These are phyloP conservation scores for Glyphotaelius pellucidus DNA, from an alignment of 2,888 invertebrate genomes.

Conservation along the genomic window DNA sequence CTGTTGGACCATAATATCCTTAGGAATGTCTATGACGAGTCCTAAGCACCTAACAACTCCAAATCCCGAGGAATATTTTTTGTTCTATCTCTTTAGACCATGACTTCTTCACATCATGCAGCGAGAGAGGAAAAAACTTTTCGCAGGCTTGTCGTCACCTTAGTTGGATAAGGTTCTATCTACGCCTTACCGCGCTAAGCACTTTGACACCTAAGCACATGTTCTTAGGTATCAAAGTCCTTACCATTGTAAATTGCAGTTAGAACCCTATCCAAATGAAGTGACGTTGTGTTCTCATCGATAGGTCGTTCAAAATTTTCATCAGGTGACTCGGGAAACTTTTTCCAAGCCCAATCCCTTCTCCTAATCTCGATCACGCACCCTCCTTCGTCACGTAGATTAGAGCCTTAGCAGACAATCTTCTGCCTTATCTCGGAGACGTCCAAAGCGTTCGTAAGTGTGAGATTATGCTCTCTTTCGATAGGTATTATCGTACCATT, in stretches of 20 bases:
- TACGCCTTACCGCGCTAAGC: too few relatives aligned
- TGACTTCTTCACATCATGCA: too few relatives aligned
- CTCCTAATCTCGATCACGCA: background rate
- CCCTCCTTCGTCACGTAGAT: background rate
- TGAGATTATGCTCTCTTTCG: background rate
- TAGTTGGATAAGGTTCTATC: too few relatives aligned
- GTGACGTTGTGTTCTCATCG: background rate
- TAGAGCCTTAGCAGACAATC: background rate
- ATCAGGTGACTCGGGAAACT: background rate
- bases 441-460: background rate
- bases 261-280: too few relatives aligned
- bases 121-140: background rate
- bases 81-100: background rate
- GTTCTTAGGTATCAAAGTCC: too few relatives aligned
- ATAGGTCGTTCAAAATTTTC: background rate
- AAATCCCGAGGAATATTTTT: background rate
- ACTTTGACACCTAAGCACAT: too few relatives aligned
- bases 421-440: background rate
- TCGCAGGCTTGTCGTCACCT: background rate
- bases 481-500: background rate
- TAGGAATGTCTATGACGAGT: background rate
- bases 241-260: too few relatives aligned
- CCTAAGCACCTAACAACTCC: too few relatives aligned
- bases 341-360: background rate
- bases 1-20: background rate